Percentiles rank a stretch among this genome's conserved stretches.
Evolutionary conservation across 2,797 vertebrate species (phyloP).

Genomic region (Acridotheres tristis): DNA sequence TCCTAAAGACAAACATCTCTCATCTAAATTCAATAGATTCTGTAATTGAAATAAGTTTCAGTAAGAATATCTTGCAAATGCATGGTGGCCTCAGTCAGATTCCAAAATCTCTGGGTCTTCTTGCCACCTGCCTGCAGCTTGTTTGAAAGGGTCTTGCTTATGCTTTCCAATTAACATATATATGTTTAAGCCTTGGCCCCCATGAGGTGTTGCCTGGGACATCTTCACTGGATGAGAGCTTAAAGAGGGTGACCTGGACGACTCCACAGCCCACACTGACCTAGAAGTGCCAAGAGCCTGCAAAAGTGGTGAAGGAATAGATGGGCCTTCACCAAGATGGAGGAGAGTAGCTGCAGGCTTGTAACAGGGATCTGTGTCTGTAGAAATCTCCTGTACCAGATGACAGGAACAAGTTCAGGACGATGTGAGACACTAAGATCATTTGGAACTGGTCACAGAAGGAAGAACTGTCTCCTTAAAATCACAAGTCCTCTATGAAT

Average conservation of each 20-base stretch:
- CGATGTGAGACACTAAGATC: neutral
- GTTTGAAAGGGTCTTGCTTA: neutral
- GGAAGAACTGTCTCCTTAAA: neutral
- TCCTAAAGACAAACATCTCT: neutral
- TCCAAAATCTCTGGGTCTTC: neutral
- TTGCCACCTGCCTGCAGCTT: neutral
- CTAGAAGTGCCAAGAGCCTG: neutral
- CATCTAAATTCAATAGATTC: neutral
- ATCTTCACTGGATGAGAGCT: neutral
- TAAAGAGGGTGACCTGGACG: neutral
- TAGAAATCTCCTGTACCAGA: neutral
- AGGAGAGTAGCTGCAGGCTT: neutral
- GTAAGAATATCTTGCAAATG: neutral
- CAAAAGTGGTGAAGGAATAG: neutral
- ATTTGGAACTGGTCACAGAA: neutral
- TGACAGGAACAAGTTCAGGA: neutral
- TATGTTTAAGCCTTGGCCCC: neutral
- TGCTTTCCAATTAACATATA: neutral
- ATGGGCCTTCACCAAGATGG: neutral
- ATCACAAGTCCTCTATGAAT: neutral
- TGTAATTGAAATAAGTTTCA: neutral
- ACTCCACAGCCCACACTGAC: fast-evolving
- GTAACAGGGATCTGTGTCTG: fast-evolving
- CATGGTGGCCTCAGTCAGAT: neutral
- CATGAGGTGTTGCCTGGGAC: fast-evolving